Evolutionary conservation across 2,113 vertebrate species (phyloP), one percentile per base, ranked within the genome.

Genomic region (Pogona vitticeps): DNA sequence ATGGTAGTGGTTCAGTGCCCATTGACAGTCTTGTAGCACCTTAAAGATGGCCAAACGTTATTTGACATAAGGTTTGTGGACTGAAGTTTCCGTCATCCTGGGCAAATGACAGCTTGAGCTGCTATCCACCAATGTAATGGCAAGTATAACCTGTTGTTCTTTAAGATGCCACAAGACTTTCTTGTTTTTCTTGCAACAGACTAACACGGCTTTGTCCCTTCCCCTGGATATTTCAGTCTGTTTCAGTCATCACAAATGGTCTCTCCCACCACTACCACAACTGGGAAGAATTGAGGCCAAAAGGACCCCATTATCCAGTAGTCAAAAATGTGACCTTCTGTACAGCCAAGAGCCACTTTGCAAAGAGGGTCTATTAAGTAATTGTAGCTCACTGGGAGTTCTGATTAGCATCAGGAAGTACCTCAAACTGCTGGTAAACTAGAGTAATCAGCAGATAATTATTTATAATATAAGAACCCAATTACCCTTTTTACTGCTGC

Each of bases 351-450:
- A 18, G 61, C 80, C 80, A 90, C 82, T 46, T 59, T 77, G 26
- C 36, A 83, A 90, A 89, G 13, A 42, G 82, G 79, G n/a, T 68
- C 61, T 12, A n/a, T 88, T 1, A 85, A 89, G 89, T 82, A 6
- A 87, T n/a, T 0, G 0, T 63, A 91, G 87, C 0, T 86, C 85
- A 68, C 18, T 76, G 75, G 80, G 1, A 73, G 14, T 52, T 83
- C 89, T 91, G 20, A 38, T 42, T 86, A 93, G 59, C 3, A 88
- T 17, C 65, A 84, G 65, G 82, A 75, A 2, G 0, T 10, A 72
- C 77, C 65, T 78, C 23, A 31, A 8, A 87, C 36, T 73, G 58
- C 78, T 46, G 28, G 31, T 21, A 73, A 63, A 36, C 38, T 33
- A 63, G 67, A 82, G 13, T 28, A 23, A 42, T 46, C 15, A 78